Conservation (phyloP, 53 echinoderm and acorn worm genomes). For the Stichopus horrens region DNA sequence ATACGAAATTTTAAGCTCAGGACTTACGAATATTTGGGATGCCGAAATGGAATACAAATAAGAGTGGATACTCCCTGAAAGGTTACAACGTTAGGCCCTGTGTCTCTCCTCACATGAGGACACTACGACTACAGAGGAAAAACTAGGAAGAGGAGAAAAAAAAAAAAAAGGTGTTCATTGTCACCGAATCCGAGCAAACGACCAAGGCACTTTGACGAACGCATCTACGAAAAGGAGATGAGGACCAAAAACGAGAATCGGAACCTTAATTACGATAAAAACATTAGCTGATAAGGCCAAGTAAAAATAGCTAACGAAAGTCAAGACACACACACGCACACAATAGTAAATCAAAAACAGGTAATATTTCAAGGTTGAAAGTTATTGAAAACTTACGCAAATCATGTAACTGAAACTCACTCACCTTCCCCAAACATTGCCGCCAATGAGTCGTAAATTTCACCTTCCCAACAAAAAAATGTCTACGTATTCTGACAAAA, state of each 20-base stretch:
- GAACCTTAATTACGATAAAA: neutral
- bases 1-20: too few relatives aligned
- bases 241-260: neutral
- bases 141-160: too few relatives aligned
- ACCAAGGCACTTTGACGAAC: neutral
- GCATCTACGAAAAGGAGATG: neutral
- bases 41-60: too few relatives aligned
- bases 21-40: too few relatives aligned
- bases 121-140: too few relatives aligned
- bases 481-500: conserved; percentile 4
- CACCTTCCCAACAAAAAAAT: conserved; percentile 30
- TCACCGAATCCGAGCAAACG: too few relatives aligned
- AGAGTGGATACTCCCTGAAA: too few relatives aligned
- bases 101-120: too few relatives aligned
- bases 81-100: too few relatives aligned
- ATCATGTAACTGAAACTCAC: conserved; percentile 41
- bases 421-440: conserved; percentile 40
- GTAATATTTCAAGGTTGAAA: conserved; percentile 39
- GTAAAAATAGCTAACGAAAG: conserved; percentile 2
- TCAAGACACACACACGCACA: neutral
- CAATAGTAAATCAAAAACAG: neutral
- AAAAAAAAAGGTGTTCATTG: too few relatives aligned
- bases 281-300: conserved; percentile 2
- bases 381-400: conserved; percentile 33
- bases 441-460: conserved; percentile 44